Conservation (phyloP, 23 tunicate species). For the Aplidium turbinatum region DNA sequence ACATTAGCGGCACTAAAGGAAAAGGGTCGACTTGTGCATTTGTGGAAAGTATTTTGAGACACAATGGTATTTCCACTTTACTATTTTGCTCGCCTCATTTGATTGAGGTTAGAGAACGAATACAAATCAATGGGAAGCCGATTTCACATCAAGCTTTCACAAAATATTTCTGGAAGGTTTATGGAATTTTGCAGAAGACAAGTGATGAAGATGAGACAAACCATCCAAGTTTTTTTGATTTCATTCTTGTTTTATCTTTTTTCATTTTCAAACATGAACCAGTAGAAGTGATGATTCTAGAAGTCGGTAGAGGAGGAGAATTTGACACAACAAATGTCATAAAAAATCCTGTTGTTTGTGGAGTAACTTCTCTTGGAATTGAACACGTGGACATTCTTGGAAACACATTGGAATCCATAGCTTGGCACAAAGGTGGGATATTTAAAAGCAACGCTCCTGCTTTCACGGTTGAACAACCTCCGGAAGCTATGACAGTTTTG, state of each 20-base stretch:
- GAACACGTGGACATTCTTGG: slow-evolving; percentile 78
- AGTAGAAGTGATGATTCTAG: slow-evolving; percentile 80
- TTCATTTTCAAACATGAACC: slow-evolving; percentile 66
- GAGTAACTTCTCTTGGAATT: slow-evolving; percentile 76
- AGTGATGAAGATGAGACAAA: slow-evolving; percentile 27
- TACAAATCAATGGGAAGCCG: slow-evolving; percentile 84
- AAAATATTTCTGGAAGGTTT: slow-evolving; percentile 68
- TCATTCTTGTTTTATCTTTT: slow-evolving; percentile 67
- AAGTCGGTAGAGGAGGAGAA: slow-evolving; percentile 95
- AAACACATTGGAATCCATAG: slow-evolving; percentile 66
- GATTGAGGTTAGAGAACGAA: slow-evolving; percentile 82
- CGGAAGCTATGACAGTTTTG: slow-evolving; percentile 56
- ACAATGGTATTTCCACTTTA: slow-evolving; percentile 77
- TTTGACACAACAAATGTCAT: slow-evolving; percentile 87
- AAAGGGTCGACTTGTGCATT: slow-evolving; percentile 98
- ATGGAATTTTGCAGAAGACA: slow-evolving; percentile 35
- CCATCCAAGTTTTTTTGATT: slow-evolving; percentile 79
- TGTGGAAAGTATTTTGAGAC: slow-evolving; percentile 80
- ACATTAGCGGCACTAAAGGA: slow-evolving; percentile 87
- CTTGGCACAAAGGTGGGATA: slow-evolving; percentile 96
- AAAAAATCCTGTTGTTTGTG: slow-evolving; percentile 63
- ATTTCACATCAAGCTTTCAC: slow-evolving; percentile 61
- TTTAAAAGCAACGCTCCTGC: slow-evolving; percentile 68
- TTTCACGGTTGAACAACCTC: slow-evolving; percentile 72
- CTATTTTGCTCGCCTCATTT: slow-evolving; percentile 92